Base-by-base conservation (phyloP, 2,888 invertebrate genomes). In the Mesorhabditis spiculigera region DNA sequence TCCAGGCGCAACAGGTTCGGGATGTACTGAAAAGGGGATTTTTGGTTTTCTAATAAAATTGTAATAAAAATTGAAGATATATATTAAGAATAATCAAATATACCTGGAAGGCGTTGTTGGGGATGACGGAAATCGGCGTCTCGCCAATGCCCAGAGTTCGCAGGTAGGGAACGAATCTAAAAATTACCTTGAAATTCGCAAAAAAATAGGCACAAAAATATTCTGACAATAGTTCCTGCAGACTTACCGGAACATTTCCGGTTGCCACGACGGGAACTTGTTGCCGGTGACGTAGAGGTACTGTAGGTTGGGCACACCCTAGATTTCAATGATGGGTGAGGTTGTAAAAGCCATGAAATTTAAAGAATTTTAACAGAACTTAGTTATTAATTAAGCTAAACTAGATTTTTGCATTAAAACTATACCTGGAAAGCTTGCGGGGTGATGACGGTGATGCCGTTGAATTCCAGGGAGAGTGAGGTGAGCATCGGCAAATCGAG, bases 231-330 rank as follows among this genome's bases (percentile, higher is more conserved):
- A 28, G 62, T 67, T 13, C 1, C 10, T 28, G 1, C 28, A 1
- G 1, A 28, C 8, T 8, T 63, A 63, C 63, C 81, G 77, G 79
- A 86, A 86, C 85, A 86, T 86, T 68, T 84, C 82, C 6, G 81
- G 75, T 64, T 81, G 76, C 85, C 85, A 84, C 3, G 78, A 75
- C 4, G 81, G 83, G 75, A 86, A 85, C 69, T 81, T 84, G 75
- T 86, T 86, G 45, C 85, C 85, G 16, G 85, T 86, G 72, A 86
- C 67, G 75, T 86, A 86, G n/a, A 86, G 75, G 73, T 83, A 86
- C 65, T 84, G 81, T 43, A 86, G 77, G 68, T 78, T 82, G 5
- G 86, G 85, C 13, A 86, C 81, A 13, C 58, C 58, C 58, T 50
- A 50, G n/a, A 63, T 10, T 10, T 50, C 10, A 10, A 10, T 50